Percentiles rank a stretch among this genome's conserved stretches.
phyloP scores from a whole-genome alignment of 2,888 invertebrate species.

The Poecilobothrus nobilitatus region DNA sequence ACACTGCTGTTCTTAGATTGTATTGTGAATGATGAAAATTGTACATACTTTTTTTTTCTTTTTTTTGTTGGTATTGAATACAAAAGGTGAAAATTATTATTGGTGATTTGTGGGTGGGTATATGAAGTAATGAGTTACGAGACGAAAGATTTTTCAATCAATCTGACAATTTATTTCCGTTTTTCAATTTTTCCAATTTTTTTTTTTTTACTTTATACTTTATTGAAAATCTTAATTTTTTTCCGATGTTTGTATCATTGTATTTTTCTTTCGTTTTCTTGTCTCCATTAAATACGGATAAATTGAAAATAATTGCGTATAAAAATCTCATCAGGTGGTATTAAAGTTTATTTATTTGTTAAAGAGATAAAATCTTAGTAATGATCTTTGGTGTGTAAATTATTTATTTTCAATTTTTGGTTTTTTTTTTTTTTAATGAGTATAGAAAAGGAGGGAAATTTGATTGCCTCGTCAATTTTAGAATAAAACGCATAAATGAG shows the following conservation, averaged over 20 bases:
- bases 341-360: neutral
- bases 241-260: too few species aligned
- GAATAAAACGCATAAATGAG: too few species aligned
- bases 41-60: neutral
- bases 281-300: slow-evolving; percentile 2
- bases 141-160: neutral
- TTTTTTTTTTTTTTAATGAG: too few species aligned
- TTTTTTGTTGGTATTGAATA: neutral
- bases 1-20: neutral
- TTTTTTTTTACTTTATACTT: neutral
- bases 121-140: neutral
- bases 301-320: slow-evolving; percentile 1
- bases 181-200: neutral
- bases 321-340: slow-evolving; percentile 3
- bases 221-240: too few species aligned
- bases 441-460: too few species aligned
- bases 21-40: neutral
- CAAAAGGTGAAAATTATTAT: neutral
- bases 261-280: neutral
- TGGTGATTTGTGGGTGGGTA: neutral
- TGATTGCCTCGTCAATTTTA: too few species aligned
- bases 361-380: neutral
- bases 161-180: neutral
- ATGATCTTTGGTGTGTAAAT: neutral
- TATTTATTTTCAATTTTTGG: neutral